These are phyloP conservation scores for Phortica magna DNA, from an alignment of 2,888 invertebrate genomes.

Conservation along the genomic window DNA sequence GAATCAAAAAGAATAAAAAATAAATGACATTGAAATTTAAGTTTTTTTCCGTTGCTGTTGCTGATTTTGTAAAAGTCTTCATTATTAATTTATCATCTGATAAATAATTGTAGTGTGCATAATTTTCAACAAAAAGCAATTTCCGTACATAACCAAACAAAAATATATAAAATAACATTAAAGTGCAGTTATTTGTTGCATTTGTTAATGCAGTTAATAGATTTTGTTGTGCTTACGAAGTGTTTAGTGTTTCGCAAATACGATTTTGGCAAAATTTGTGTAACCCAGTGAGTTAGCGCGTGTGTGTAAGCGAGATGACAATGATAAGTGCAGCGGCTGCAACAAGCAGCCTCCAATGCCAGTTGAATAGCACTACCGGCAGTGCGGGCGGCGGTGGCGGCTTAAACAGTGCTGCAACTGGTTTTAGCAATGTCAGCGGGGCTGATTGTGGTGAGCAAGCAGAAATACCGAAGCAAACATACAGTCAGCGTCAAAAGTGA, in stretches of 20 bases:
- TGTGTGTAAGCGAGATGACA: conserved; percentile 46
- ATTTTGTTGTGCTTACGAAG: conserved; percentile 47
- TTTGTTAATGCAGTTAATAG: conserved; percentile 50
- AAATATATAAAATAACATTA: too few species aligned
- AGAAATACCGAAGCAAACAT: not conserved
- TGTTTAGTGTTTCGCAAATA: conserved; percentile 20
- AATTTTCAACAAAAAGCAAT: too few species aligned
- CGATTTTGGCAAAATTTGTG: not conserved
- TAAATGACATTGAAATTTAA: too few species aligned
- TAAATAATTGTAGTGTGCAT: too few species aligned
- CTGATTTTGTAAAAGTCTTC: too few species aligned
- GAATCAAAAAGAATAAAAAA: not conserved
- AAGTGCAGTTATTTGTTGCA: not conserved
- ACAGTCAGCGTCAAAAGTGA: not conserved
- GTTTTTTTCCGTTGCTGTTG: too few species aligned
- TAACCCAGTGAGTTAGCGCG: not conserved
- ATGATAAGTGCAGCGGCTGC: conserved; percentile 54
- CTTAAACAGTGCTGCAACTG: conserved; percentile 10
- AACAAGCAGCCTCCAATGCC: conserved; percentile 48
- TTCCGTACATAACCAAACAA: too few species aligned
- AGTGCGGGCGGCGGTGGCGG: not conserved
- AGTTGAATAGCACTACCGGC: not conserved
- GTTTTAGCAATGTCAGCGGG: conserved; percentile 25
- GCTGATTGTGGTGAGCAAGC: conserved; percentile 34
- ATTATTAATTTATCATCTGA: too few species aligned